phyloP scores from a whole-genome alignment of 2,797 vertebrate genomes.

The Anguilla megastoma region DNA sequence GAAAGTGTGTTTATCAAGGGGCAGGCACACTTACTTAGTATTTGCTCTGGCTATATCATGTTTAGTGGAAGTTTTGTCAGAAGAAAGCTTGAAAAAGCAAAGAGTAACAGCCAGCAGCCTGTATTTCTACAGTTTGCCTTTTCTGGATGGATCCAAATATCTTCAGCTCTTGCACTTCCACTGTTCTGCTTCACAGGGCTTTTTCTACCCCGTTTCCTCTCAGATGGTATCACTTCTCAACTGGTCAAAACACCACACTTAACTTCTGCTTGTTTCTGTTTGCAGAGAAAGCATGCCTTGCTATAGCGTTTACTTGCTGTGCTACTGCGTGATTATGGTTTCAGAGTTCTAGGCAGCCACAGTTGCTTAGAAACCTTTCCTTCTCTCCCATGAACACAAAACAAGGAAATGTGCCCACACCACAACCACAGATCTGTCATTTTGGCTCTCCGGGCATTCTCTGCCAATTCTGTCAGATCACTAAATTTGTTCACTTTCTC shows the following conservation, averaged over 20 bases:
- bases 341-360: slow-evolving; percentile 28
- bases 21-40: background rate
- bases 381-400: slow-evolving; percentile 31
- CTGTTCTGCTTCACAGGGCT: background rate
- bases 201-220: background rate
- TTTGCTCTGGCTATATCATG: background rate
- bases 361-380: slow-evolving; percentile 43
- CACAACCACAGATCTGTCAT: slow-evolving; percentile 3
- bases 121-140: background rate
- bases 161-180: background rate
- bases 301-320: background rate
- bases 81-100: background rate
- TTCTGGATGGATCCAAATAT: slow-evolving; percentile 1
- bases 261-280: slow-evolving; percentile 27
- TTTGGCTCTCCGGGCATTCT: background rate
- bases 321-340: background rate
- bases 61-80: background rate
- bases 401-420: background rate
- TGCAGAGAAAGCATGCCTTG: slow-evolving; percentile 10
- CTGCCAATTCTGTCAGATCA: background rate
- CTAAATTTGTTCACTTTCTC: background rate
- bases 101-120: background rate
- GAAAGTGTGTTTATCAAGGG: background rate
- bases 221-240: background rate
- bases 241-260: background rate